Percentiles rank a stretch among this genome's conserved stretches.
phyloP scores from a whole-genome alignment of 2,888 invertebrate genomes.

The Onchidella celtica region DNA sequence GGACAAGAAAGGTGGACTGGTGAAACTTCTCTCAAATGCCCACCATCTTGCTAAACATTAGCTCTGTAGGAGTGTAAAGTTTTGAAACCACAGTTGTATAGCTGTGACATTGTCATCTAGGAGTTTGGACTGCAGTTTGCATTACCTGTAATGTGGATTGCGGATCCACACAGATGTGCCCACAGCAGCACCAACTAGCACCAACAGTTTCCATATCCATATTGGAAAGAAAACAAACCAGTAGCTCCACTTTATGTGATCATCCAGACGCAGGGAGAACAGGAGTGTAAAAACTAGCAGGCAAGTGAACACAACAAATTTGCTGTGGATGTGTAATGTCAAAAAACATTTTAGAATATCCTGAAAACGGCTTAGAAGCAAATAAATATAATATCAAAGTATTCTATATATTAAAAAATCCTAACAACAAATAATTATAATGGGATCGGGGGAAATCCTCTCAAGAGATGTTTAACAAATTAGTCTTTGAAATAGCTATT shows the following conservation, averaged over 20 bases:
- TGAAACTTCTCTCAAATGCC: too few species aligned
- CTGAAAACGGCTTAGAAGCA: too few species aligned
- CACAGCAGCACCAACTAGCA: constrained; percentile 92
- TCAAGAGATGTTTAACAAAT: too few species aligned
- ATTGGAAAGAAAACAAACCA: constrained; percentile 98
- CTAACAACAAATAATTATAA: not conserved
- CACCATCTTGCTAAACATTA: too few species aligned
- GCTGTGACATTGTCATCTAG: too few species aligned
- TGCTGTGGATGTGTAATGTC: constrained; percentile 84
- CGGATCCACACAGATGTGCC: constrained; percentile 98
- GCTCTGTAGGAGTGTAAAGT: too few species aligned
- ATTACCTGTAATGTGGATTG: constrained; percentile 96
- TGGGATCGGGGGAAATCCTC: too few species aligned
- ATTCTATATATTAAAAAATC: not conserved
- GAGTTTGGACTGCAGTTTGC: too few species aligned
- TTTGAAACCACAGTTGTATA: too few species aligned
- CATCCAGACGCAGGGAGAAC: constrained; percentile 94
- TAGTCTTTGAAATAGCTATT: too few species aligned
- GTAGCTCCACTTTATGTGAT: constrained; percentile 92
- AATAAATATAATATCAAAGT: too few species aligned
- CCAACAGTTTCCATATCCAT: constrained; percentile 97
- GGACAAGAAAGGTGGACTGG: too few species aligned
- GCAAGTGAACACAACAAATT: constrained; percentile 97
- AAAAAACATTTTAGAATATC: not conserved
- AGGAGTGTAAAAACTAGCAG: constrained; percentile 94